A percentile compares a stretch with the other conserved stretches of the same genome.
These are phyloP conservation scores for Anableps anableps DNA, from an alignment of 2,797 vertebrate genomes.

Conservation along the genomic window DNA sequence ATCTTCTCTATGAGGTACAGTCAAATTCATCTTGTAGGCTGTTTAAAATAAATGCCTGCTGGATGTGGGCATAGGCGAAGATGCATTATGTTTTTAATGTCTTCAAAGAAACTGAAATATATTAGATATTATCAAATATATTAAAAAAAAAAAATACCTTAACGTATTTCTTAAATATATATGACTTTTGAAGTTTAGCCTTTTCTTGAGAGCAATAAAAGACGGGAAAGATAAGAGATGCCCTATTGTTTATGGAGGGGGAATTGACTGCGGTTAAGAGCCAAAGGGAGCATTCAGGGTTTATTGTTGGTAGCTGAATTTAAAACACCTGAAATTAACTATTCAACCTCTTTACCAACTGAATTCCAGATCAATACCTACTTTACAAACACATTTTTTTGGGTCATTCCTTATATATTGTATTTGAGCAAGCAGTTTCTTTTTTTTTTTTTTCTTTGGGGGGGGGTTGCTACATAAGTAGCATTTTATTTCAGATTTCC, in stretches of 20 bases:
- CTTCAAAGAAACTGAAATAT: neutral
- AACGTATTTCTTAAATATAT: neutral
- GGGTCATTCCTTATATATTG: neutral
- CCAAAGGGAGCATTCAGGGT: conserved; percentile 54
- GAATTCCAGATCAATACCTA: neutral
- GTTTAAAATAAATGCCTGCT: conserved; percentile 16
- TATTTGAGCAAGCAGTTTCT: neutral
- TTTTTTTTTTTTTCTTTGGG: neutral
- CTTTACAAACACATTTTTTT: neutral
- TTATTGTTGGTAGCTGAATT: conserved; percentile 46
- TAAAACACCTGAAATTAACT: conserved; percentile 17
- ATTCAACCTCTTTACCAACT: neutral
- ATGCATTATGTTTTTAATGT: neutral
- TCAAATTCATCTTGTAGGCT: conserved; percentile 2
- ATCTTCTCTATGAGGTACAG: conserved; percentile 97
- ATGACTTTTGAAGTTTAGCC: conserved; percentile 9
- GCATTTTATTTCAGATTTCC: neutral
- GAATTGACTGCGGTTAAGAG: conserved; percentile 65
- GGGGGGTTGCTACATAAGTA: neutral
- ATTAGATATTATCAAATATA: neutral
- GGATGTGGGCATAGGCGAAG: neutral
- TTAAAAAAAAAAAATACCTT: too few relatives aligned
- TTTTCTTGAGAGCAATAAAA: conserved; percentile 58
- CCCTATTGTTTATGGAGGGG: conserved; percentile 68
- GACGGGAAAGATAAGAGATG: conserved; percentile 44